Percentiles rank a stretch among this genome's conserved stretches.
Evolutionary conservation across 2,888 invertebrate genomes (phyloP).

Genomic region (Drosophila neonasuta): DNA sequence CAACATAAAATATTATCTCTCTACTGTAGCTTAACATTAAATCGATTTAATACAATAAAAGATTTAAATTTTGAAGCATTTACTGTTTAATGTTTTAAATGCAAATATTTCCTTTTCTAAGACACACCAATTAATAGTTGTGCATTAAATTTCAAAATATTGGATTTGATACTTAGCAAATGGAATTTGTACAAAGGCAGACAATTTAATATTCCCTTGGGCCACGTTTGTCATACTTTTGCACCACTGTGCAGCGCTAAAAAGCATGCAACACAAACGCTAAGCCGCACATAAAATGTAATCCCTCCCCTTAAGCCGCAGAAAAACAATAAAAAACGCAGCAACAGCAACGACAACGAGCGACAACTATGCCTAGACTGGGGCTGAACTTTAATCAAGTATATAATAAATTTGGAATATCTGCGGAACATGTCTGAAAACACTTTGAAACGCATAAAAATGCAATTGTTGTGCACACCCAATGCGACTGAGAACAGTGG

Average conservation of each 20-base stretch:
- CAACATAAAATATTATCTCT: too few relatives aligned
- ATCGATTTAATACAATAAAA: too few relatives aligned
- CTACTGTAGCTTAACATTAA: too few relatives aligned
- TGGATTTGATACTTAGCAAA: too few relatives aligned
- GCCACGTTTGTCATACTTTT: background rate
- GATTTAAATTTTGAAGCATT: too few relatives aligned
- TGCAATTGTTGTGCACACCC: slow-evolving; percentile 60
- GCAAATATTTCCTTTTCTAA: too few relatives aligned
- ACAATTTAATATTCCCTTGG: background rate
- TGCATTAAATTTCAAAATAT: too few relatives aligned
- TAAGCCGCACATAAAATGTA: slow-evolving; percentile 29
- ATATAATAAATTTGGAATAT: slow-evolving; percentile 51
- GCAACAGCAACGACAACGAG: background rate
- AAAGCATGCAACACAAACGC: slow-evolving; percentile 41
- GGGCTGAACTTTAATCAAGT: slow-evolving; percentile 42
- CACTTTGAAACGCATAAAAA: slow-evolving; percentile 70
- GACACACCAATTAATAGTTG: too few relatives aligned
- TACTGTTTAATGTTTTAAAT: too few relatives aligned
- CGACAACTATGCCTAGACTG: slow-evolving; percentile 33
- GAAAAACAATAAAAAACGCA: slow-evolving; percentile 27
- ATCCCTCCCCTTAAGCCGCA: slow-evolving; percentile 23
- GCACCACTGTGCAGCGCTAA: slow-evolving; percentile 38
- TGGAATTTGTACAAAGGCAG: background rate
- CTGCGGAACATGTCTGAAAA: slow-evolving; percentile 61
- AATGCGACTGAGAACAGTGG: slow-evolving; percentile 19